These are phyloP conservation scores for Caranx melampygus DNA, from an alignment of 2,113 vertebrate species.

Conservation along the genomic window DNA sequence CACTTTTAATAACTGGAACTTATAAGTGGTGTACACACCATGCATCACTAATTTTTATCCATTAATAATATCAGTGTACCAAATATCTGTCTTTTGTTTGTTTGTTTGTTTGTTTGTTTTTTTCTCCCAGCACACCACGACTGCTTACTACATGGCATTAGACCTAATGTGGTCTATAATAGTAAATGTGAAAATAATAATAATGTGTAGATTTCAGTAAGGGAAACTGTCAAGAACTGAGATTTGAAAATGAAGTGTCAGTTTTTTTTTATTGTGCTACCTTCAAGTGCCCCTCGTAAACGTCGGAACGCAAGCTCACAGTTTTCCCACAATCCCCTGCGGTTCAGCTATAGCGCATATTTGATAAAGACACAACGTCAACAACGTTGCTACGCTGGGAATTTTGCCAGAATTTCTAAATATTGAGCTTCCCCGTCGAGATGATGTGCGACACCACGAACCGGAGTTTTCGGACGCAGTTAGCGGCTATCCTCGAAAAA, in stretches of 20 bases:
- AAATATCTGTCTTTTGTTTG: too few relatives aligned
- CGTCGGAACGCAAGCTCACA: neutral
- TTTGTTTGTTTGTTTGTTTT: too few relatives aligned
- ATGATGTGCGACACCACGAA: conserved; percentile 78
- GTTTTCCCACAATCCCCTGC: conserved; percentile 76
- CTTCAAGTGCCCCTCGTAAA: conserved; percentile 11
- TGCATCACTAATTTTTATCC: too few relatives aligned
- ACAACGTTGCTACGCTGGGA: conserved; percentile 8
- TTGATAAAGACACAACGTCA: conserved; percentile 28
- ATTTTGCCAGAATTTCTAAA: conserved; percentile 8
- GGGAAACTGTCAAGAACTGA: too few relatives aligned
- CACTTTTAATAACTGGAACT: too few relatives aligned
- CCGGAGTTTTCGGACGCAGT: conserved; percentile 78
- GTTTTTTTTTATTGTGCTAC: neutral
- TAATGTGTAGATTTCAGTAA: neutral
- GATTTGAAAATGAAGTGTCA: neutral
- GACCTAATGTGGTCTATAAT: neutral
- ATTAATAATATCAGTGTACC: too few relatives aligned
- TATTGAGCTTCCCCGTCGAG: conserved; percentile 6
- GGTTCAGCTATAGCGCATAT: conserved; percentile 29
- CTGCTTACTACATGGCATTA: neutral
- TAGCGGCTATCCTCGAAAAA: conserved; percentile 80
- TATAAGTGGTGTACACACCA: too few relatives aligned
- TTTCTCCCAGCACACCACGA: neutral
- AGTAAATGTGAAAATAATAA: neutral